Conservation (phyloP, 1,140 invertebrate genomes). For the Drosophila watanabei region DNA sequence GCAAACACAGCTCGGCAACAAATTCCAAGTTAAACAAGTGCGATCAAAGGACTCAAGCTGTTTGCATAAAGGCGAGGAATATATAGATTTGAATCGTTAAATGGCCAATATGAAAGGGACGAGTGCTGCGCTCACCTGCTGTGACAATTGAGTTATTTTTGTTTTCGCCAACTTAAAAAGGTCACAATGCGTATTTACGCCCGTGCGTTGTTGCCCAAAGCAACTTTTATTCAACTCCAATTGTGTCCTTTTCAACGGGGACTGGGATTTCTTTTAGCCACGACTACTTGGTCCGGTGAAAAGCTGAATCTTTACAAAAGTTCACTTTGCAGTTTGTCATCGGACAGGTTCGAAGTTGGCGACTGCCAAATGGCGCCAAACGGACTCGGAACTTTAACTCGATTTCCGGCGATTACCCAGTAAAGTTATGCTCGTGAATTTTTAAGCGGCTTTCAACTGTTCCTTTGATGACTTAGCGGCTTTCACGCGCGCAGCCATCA, state of each 20-base stretch:
- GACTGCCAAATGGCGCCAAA: constrained; percentile 37
- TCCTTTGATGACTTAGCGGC: constrained; percentile 16
- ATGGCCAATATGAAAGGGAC: not conserved
- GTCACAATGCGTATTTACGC: constrained; percentile 10
- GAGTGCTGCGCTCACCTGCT: constrained; percentile 25
- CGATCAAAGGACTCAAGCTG: constrained; percentile 2
- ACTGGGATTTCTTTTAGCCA: constrained; percentile 3
- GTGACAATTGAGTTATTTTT: constrained; percentile 21
- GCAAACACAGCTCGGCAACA: constrained; percentile 16
- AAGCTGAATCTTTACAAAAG: constrained; percentile 27
- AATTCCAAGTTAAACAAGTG: constrained; percentile 7
- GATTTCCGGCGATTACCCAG: constrained; percentile 23
- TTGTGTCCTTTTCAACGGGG: not conserved
- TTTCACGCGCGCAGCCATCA: not conserved
- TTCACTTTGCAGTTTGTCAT: constrained; percentile 36
- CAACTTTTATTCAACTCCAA: constrained; percentile 13
- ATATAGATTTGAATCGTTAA: not conserved
- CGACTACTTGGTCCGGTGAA: constrained; percentile 4
- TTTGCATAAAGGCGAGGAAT: not conserved
- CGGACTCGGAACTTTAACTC: constrained; percentile 14
- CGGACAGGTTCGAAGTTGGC: constrained; percentile 27
- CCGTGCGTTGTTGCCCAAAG: not conserved
- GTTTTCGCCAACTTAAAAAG: constrained; percentile 18
- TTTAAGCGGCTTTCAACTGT: constrained; percentile 6
- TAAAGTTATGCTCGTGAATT: constrained; percentile 12